Evolutionary conservation across 2,113 vertebrate species (phyloP).

Genomic region (Nansenia antarctica): DNA sequence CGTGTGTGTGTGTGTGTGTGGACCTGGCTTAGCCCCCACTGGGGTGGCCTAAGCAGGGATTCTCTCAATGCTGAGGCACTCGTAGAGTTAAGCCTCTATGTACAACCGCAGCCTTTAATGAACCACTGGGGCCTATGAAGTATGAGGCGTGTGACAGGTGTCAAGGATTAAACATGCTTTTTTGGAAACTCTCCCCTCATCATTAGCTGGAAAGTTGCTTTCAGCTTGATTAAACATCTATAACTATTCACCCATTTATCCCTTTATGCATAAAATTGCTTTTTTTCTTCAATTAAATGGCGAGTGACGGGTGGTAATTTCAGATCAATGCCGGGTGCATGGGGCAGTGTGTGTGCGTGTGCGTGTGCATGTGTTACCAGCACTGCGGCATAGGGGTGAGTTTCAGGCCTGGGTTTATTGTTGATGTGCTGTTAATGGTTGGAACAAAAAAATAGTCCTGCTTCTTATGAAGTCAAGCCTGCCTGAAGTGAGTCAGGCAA

Average conservation of each 20-base stretch:
- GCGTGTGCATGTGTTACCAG: no score
- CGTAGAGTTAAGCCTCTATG: conserved; percentile 37
- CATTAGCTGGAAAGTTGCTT: conserved; percentile 39
- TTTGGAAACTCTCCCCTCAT: conserved; percentile 26
- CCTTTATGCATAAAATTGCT: conserved; percentile 53
- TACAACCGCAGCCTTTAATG: conserved; percentile 31
- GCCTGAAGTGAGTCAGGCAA: conserved; percentile 8
- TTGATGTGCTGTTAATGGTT: conserved; percentile 35
- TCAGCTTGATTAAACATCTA: conserved; percentile 61
- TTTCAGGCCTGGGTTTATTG: conserved; percentile 21
- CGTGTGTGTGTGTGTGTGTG: not conserved
- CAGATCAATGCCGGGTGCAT: conserved; percentile 60
- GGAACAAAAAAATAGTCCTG: conserved; percentile 25
- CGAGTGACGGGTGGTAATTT: conserved; percentile 60
- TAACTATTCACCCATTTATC: conserved; percentile 65
- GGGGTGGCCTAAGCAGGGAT: not conserved
- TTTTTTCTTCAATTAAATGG: conserved; percentile 52
- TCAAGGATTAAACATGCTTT: conserved; percentile 42
- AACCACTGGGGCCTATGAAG: conserved; percentile 18
- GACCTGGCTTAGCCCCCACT: conserved; percentile 14
- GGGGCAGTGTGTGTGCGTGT: not conserved
- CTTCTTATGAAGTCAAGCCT: conserved; percentile 34
- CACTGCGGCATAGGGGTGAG: conserved; percentile 5
- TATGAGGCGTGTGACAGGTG: conserved; percentile 35
- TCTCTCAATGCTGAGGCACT: conserved; percentile 6